phyloP scores from a whole-genome alignment of 2,888 invertebrate species.

The Macrosiphum euphorbiae region DNA sequence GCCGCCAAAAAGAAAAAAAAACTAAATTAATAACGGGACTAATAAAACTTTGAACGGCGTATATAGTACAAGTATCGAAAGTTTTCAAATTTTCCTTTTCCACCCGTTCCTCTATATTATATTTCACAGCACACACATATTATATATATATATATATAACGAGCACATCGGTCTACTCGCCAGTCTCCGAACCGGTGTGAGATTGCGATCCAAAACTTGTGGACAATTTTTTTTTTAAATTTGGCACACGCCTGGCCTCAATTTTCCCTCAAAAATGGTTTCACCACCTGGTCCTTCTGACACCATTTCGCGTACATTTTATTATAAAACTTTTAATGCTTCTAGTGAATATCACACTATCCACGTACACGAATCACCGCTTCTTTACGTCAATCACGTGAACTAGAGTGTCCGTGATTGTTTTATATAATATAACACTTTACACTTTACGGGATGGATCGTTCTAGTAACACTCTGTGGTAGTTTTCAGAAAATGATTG shows the following conservation, averaged over 20 bases:
- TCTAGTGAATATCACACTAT: not conserved
- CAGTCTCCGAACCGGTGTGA: not conserved
- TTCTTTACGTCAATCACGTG: no score
- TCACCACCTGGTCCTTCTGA: not conserved
- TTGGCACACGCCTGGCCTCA: not conserved
- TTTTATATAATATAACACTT: no score
- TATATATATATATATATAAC: not conserved
- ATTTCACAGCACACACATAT: not conserved
- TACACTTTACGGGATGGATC: no score
- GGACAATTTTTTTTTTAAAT: not conserved
- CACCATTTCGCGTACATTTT: not conserved
- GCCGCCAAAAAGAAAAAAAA: conserved; percentile 2
- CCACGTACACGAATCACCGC: no score
- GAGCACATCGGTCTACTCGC: not conserved
- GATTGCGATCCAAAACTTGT: not conserved
- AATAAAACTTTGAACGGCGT: conserved; percentile 18
- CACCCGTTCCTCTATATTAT: not conserved
- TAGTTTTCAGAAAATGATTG: no score
- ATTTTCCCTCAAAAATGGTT: not conserved
- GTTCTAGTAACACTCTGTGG: no score
- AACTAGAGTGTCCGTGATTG: no score
- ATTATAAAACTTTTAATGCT: not conserved
- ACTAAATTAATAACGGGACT: conserved; percentile 35
- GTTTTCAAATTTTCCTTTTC: not conserved
- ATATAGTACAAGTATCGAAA: not conserved